Evolutionary conservation across 2,888 invertebrate genomes (phyloP).

Genomic region (Oscheius sp.): DNA sequence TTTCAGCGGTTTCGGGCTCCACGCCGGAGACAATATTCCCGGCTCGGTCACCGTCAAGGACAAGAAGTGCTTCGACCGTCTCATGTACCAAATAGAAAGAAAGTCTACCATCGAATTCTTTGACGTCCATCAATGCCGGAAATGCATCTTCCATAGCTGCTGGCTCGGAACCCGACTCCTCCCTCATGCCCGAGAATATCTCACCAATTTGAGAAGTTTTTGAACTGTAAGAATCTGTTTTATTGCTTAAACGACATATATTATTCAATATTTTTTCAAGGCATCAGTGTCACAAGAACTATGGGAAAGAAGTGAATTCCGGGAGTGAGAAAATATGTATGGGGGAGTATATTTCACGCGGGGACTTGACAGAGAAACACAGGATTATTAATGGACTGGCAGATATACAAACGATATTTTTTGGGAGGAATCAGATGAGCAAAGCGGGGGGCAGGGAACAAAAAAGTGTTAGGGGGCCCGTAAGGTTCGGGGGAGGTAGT

Average conservation of each 20-base stretch:
- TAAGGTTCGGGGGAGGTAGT: not conserved
- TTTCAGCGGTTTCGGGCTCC: constrained; percentile 70
- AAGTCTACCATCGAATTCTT: constrained; percentile 71
- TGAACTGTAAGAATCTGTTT: constrained; percentile 19
- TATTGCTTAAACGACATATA: too few relatives aligned
- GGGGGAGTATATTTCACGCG: too few relatives aligned
- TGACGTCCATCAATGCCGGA: constrained; percentile 71
- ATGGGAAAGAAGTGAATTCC: too few relatives aligned
- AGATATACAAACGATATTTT: too few relatives aligned
- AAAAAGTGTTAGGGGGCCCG: not conserved
- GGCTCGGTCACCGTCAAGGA: constrained; percentile 72
- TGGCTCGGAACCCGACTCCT: constrained; percentile 70
- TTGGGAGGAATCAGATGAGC: not conserved
- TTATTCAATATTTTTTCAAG: too few relatives aligned
- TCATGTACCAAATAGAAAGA: constrained; percentile 67
- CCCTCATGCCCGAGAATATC: constrained; percentile 66
- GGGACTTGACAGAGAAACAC: too few relatives aligned
- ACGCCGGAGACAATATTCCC: constrained; percentile 70
- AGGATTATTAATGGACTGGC: not conserved
- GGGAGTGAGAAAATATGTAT: too few relatives aligned
- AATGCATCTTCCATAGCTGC: constrained; percentile 72
- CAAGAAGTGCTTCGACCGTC: constrained; percentile 71
- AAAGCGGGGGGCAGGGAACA: too few relatives aligned
- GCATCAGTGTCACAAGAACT: too few relatives aligned
- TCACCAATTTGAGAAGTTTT: constrained; percentile 68